These are phyloP conservation scores for Pyrocoelia pectoralis DNA, from an alignment of 2,888 invertebrate genomes.

Conservation along the genomic window DNA sequence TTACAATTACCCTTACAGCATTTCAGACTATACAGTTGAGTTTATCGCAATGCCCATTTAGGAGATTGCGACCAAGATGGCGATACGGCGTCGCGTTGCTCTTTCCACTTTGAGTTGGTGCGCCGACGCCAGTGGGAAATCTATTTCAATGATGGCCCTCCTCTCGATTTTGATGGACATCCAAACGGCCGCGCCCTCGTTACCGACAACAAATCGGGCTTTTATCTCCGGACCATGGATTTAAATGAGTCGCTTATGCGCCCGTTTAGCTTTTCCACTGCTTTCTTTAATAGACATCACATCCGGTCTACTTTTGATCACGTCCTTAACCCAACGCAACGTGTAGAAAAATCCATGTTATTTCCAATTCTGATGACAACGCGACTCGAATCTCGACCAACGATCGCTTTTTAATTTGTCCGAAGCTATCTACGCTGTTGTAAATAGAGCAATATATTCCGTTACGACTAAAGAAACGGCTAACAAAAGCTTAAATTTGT, in stretches of 20 bases:
- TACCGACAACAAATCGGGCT: constrained; percentile 38
- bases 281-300: constrained; percentile 34
- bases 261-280: constrained; percentile 35
- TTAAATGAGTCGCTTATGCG: constrained; percentile 42
- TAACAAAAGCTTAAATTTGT: constrained; percentile 39
- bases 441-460: constrained; percentile 38
- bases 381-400: constrained; percentile 34
- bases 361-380: constrained; percentile 35
- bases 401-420: constrained; percentile 38
- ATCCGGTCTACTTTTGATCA: constrained; percentile 29
- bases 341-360: constrained; percentile 29
- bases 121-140: constrained; percentile 51
- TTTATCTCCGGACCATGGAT: constrained; percentile 43
- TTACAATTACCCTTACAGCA: constrained; percentile 49
- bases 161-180: constrained; percentile 63
- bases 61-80: constrained; percentile 60
- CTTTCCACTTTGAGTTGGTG: constrained; percentile 36
- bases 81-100: constrained; percentile 53
- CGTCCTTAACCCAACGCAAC: constrained; percentile 22
- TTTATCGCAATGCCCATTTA: constrained; percentile 61
- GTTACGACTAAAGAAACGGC: constrained; percentile 30
- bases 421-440: constrained; percentile 28
- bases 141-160: constrained; percentile 59
- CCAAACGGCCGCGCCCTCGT: constrained; percentile 58
- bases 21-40: constrained; percentile 50